Percentiles rank a stretch among this genome's conserved stretches.
phyloP scores from a whole-genome alignment of 2,113 vertebrate genomes.

The Saccopteryx leptura region DNA sequence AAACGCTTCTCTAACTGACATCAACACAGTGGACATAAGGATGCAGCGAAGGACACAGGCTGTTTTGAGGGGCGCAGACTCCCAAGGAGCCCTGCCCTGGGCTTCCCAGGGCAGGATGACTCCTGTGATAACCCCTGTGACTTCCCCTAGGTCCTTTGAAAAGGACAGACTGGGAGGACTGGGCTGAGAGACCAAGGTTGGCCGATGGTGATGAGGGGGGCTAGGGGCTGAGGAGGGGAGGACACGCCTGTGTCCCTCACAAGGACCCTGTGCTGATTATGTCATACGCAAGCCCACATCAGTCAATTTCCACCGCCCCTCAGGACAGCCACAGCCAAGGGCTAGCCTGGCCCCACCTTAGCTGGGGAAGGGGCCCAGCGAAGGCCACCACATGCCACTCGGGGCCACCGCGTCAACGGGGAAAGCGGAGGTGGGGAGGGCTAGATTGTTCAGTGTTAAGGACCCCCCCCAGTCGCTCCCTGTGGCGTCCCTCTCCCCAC shows the following conservation, averaged over 20 bases:
- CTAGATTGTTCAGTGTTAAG: neutral
- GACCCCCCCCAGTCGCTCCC: neutral
- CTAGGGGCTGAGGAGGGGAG: neutral
- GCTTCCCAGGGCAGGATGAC: neutral
- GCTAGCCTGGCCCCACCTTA: neutral
- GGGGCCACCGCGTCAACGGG: neutral
- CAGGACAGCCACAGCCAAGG: accelerated
- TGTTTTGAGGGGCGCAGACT: neutral
- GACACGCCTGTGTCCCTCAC: neutral
- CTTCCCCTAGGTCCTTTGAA: neutral
- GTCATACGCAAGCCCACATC: accelerated
- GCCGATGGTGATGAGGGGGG: neutral
- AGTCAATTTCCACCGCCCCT: accelerated
- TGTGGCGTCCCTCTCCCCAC: accelerated
- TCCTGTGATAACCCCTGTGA: neutral
- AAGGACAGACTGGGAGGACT: accelerated
- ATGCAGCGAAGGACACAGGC: neutral
- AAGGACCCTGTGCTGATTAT: no score
- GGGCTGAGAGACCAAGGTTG: neutral
- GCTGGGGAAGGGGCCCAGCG: constrained; percentile 5
- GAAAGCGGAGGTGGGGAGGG: neutral
- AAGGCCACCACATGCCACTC: constrained; percentile 18
- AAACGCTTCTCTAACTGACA: accelerated
- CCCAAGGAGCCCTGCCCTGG: neutral
- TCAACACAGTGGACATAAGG: neutral